These are phyloP conservation scores for Ailuropoda melanoleuca DNA, from an alignment of 2,113 vertebrate genomes.

Conservation along the genomic window DNA sequence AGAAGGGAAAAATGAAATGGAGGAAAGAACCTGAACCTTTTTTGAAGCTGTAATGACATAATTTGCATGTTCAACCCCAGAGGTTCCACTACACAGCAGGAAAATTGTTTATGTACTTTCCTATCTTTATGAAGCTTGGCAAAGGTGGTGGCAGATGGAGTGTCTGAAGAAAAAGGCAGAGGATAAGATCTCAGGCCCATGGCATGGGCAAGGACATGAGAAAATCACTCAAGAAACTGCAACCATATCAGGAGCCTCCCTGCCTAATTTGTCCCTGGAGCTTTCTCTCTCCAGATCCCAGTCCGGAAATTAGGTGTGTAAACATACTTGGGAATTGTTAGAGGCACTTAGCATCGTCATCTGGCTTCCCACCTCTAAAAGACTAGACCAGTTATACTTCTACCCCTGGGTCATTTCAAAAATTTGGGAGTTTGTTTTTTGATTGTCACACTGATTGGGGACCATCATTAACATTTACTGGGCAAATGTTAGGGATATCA, in stretches of 20 bases:
- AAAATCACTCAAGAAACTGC: neutral
- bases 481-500: neutral
- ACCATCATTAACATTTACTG: neutral
- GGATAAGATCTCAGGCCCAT: neutral
- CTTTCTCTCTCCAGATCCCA: neutral
- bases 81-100: neutral
- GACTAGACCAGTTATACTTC: neutral
- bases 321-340: neutral
- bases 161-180: neutral
- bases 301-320: neutral
- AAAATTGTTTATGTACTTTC: conserved; percentile 28
- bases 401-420: neutral
- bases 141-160: neutral
- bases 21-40: conserved; percentile 40
- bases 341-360: neutral
- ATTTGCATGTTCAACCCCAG: conserved; percentile 56
- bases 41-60: conserved; percentile 54
- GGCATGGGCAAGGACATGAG: neutral
- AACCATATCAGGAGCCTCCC: neutral
- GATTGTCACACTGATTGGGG: neutral
- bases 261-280: neutral
- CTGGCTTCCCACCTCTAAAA: neutral
- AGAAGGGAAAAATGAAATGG: conserved; percentile 58
- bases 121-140: neutral
- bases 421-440: neutral